Evolutionary conservation across 1,140 invertebrate genomes (phyloP).

Genomic region (Steinernema khuongi): DNA sequence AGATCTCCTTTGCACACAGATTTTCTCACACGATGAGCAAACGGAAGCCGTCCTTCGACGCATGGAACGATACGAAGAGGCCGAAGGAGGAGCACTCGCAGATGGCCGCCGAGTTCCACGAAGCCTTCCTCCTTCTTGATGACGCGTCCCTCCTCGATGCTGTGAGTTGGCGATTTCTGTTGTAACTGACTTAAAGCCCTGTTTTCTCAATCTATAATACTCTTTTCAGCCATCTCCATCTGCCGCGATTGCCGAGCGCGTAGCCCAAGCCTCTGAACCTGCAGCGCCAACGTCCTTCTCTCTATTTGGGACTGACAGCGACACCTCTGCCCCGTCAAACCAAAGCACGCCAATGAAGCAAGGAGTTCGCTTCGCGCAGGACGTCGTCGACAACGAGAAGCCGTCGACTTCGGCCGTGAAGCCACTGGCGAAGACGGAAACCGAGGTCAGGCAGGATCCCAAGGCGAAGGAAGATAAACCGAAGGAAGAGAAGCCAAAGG

Average conservation of each 20-base stretch:
- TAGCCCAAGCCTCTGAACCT: not conserved
- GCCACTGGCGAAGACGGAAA: not conserved
- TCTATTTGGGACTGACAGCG: not conserved
- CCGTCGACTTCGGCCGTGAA: not conserved
- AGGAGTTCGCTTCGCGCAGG: not conserved
- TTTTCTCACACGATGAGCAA: too few relatives aligned
- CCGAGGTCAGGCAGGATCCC: not conserved
- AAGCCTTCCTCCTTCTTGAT: not conserved
- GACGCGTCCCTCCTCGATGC: not conserved
- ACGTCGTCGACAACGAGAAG: conserved; percentile 5
- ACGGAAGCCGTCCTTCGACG: not conserved
- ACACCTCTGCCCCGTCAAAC: not conserved
- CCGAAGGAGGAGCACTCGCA: not conserved
- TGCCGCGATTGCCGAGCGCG: not conserved
- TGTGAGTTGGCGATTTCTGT: not conserved
- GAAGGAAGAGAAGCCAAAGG: not conserved
- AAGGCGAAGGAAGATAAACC: not conserved
- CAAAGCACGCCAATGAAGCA: not conserved
- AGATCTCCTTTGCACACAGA: too few relatives aligned
- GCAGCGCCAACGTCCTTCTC: not conserved
- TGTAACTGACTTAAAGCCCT: too few relatives aligned
- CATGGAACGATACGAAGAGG: not conserved
- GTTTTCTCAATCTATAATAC: not conserved
- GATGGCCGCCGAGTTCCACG: not conserved
- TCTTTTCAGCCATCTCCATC: not conserved